Evolutionary conservation across 2,113 vertebrate genomes (phyloP).

Genomic region (Oreotrochilus melanogaster): DNA sequence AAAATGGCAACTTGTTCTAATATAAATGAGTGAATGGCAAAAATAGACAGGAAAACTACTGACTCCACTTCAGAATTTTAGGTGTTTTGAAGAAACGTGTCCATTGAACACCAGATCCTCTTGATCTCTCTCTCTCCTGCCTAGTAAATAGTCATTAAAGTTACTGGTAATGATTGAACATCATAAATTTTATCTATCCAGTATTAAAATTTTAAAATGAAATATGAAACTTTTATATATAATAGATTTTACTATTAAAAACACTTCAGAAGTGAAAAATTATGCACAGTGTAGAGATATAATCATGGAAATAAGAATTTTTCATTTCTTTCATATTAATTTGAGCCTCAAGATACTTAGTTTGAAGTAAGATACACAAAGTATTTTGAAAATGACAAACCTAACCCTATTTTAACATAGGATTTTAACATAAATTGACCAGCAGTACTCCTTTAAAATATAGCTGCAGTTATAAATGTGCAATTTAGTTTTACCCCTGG

Average conservation of each 20-base stretch:
- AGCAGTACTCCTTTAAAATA: background rate
- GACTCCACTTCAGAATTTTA: background rate
- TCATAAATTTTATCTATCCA: background rate
- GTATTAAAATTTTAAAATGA: background rate
- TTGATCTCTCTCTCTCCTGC: background rate
- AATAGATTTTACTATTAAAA: background rate
- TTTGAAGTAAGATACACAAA: background rate
- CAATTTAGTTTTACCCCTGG: background rate
- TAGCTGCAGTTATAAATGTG: background rate
- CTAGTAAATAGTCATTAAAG: background rate
- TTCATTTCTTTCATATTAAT: background rate
- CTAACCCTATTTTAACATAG: background rate
- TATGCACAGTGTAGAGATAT: accelerated
- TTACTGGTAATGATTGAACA: background rate
- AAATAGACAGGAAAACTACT: background rate
- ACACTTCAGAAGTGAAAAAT: background rate
- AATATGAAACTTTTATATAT: background rate
- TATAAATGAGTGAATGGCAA: background rate
- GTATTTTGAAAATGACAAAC: background rate
- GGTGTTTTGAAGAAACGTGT: background rate
- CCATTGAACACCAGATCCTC: background rate
- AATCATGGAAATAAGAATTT: background rate
- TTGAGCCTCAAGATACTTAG: background rate
- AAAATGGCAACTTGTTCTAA: background rate
- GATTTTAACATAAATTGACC: background rate